Percentiles rank a stretch among this genome's conserved stretches.
These are phyloP conservation scores for Phyllostomus hastatus DNA, from an alignment of 2,113 vertebrate species.

Conservation along the genomic window DNA sequence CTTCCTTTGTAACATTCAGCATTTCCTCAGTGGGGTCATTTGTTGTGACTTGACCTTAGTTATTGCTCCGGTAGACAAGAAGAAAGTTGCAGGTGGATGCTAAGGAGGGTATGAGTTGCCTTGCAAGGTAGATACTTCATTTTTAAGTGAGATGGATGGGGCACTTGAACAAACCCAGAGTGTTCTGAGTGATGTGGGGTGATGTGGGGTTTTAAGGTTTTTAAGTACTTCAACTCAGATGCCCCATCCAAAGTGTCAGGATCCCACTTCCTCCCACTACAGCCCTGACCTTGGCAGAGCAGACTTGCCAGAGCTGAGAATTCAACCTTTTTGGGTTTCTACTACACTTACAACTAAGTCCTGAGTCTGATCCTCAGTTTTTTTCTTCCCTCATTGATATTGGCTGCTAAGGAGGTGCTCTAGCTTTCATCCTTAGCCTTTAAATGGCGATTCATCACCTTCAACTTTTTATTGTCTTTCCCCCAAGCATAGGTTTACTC, in stretches of 20 bases:
- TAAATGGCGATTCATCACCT: background rate
- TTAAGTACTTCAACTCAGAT: background rate
- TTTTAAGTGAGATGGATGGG: background rate
- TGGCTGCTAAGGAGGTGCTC: background rate
- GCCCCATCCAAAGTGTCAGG: background rate
- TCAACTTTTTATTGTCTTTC: slow-evolving; percentile 14
- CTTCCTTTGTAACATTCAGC: background rate
- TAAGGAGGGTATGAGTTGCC: background rate
- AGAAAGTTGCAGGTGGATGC: background rate
- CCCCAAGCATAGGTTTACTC: background rate
- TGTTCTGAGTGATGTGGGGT: background rate
- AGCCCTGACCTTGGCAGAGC: background rate
- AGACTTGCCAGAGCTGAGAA: background rate
- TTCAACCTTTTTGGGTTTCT: background rate
- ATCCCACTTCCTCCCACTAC: background rate
- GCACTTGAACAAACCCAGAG: background rate
- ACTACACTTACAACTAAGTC: background rate
- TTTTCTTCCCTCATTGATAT: background rate
- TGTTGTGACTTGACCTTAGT: background rate
- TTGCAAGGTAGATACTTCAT: background rate
- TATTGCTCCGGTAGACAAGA: background rate
- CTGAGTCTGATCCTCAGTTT: background rate
- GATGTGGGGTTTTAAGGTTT: background rate
- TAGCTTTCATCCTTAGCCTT: background rate
- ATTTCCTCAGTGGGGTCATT: background rate